Evolutionary conservation across 2,888 invertebrate species (phyloP), one percentile per base, ranked within the genome.

Genomic region (Cynaeus angustus): DNA sequence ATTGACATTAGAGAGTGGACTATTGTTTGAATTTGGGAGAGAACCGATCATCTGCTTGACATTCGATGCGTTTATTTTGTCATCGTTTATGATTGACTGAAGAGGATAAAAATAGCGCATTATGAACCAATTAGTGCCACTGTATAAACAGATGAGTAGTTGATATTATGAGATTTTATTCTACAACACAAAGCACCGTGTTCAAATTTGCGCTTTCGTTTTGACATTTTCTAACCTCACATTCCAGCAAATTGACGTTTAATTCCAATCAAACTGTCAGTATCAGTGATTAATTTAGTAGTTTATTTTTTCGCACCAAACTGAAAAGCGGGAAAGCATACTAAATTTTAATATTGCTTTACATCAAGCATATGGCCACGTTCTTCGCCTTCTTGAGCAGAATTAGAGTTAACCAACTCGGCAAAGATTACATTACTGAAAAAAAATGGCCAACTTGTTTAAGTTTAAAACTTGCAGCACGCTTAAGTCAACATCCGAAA

Each of bases 1-100:
- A 72, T 73, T 68, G 73, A 73, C 73, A 66, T 70, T 68, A 62
- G 64, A 64, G 48, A 71, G 59, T 69, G 65, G 70, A 45, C 64
- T 53, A 65, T 67, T 71, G 71, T 71, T 70, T 65, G 73, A 68
- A 62, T 38, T 52, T 48, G 33, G 14, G n/a, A n/a, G 16, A 48
- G 48, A 46, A 48, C 9, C 5, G 59, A 46, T 59, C 46, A 16
- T n/a, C 28, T 14, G 13, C 14, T 28, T 21, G 46, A 3, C 10
- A 30, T 8, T 10, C 9, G 33, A 52, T 13, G 13, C 38, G 55
- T 55, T 55, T 55, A 55, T 37, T 37, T 55, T 38, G 10, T n/a
- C 48, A 9, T 16, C 13, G 48, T n/a, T 6, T 21, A 6, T 21
- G 28, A 50, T 28, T 26, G 9, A 16, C 10, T 50, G 6, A 26